phyloP scores from a whole-genome alignment of 2,797 vertebrate species.

The Sphenodon punctatus region DNA sequence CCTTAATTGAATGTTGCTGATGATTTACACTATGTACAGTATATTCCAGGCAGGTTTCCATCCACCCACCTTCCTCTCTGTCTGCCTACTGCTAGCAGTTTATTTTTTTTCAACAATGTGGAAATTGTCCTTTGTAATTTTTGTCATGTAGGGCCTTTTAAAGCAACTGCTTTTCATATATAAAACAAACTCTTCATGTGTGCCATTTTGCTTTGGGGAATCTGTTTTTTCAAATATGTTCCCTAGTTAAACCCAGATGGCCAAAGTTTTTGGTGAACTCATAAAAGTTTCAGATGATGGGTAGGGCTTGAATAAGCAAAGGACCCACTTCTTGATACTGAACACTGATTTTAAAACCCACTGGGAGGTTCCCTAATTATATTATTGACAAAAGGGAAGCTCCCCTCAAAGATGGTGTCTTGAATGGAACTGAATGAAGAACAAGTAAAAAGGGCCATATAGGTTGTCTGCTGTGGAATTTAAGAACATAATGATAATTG shows the following conservation, averaged over 20 bases:
- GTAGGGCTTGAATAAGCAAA: background rate
- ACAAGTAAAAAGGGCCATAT: no score
- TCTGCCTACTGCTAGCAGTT: background rate
- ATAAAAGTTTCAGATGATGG: no score
- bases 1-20: background rate
- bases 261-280: background rate
- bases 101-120: background rate
- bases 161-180: background rate
- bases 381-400: background rate
- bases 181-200: background rate
- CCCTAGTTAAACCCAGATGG: background rate
- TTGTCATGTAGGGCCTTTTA: background rate
- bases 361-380: background rate
- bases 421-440: background rate
- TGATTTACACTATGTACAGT: background rate
- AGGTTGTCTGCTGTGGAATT: no score
- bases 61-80: background rate
- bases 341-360: background rate
- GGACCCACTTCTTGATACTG: background rate
- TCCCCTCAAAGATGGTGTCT: background rate
- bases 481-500: no score
- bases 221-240: background rate
- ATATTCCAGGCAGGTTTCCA: background rate
- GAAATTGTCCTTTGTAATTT: background rate
- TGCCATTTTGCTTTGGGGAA: background rate